phyloP scores from a whole-genome alignment of 2,113 vertebrate genomes.

The Rhipidura dahli region DNA sequence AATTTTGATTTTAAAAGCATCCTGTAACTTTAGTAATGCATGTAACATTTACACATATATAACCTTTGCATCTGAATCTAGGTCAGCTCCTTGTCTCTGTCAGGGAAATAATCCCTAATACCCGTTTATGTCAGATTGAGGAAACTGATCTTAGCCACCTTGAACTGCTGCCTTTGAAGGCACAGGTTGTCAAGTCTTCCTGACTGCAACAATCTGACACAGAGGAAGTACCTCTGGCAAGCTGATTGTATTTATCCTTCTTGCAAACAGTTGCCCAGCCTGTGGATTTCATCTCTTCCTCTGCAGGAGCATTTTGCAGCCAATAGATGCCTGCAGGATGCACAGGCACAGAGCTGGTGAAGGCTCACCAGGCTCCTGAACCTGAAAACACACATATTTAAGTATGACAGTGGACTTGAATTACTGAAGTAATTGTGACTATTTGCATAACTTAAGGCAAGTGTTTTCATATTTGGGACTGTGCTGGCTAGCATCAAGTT shows the following conservation, averaged over 20 bases:
- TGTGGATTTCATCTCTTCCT: neutral
- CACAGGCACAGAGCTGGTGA: neutral
- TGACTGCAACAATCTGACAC: neutral
- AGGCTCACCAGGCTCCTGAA: neutral
- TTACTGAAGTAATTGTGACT: neutral
- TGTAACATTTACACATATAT: neutral
- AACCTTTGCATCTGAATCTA: slow-evolving; percentile 17
- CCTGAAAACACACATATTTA: neutral
- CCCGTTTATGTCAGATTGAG: neutral
- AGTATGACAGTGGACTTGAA: neutral
- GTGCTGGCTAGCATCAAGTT: neutral
- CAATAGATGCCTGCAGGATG: neutral
- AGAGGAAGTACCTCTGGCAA: neutral
- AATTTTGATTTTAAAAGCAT: neutral
- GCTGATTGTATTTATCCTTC: neutral
- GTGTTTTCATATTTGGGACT: neutral
- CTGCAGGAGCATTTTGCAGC: neutral
- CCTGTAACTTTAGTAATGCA: neutral
- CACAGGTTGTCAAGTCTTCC: neutral
- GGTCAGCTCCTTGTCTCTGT: neutral
- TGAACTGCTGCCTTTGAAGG: neutral
- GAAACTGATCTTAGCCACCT: neutral
- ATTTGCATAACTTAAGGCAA: neutral
- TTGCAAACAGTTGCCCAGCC: neutral
- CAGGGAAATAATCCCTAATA: neutral